Evolutionary conservation across 2,797 vertebrate genomes (phyloP).

Genomic region (Tamandua tetradactyla): DNA sequence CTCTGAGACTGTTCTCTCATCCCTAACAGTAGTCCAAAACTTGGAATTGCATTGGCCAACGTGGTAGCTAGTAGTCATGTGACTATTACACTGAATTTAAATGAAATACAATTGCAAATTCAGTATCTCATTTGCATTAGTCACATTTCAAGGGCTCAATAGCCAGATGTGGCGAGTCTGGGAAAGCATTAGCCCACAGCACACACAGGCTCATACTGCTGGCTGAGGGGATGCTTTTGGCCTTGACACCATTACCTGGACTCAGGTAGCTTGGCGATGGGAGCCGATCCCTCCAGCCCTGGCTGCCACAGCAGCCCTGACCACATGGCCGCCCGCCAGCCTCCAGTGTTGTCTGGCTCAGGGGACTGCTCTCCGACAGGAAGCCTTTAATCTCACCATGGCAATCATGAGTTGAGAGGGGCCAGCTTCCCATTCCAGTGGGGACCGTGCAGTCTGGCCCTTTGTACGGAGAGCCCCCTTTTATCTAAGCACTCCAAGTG

Average conservation of each 20-base stretch:
- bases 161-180: too few relatives aligned
- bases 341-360: conserved; percentile 43
- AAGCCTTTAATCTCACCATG: conserved; percentile 71
- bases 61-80: not conserved
- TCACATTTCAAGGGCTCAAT: not conserved
- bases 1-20: not conserved
- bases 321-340: conserved; percentile 45
- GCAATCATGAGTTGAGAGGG: not conserved
- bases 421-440: conserved; percentile 23
- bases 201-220: rapidly evolving
- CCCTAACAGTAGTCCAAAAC: not conserved
- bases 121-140: not conserved
- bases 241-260: conserved; percentile 1
- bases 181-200: not conserved
- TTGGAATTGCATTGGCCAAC: not conserved
- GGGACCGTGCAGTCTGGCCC: not conserved
- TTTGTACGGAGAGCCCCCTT: not conserved
- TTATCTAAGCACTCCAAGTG: not conserved
- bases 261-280: not conserved
- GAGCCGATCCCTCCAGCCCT: not conserved
- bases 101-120: not conserved
- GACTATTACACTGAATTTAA: not conserved
- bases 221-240: not conserved
- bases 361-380: conserved; percentile 3
- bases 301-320: conserved; percentile 25